These are phyloP conservation scores for Merluccius polli DNA, from an alignment of 2,797 vertebrate genomes.

Conservation along the genomic window DNA sequence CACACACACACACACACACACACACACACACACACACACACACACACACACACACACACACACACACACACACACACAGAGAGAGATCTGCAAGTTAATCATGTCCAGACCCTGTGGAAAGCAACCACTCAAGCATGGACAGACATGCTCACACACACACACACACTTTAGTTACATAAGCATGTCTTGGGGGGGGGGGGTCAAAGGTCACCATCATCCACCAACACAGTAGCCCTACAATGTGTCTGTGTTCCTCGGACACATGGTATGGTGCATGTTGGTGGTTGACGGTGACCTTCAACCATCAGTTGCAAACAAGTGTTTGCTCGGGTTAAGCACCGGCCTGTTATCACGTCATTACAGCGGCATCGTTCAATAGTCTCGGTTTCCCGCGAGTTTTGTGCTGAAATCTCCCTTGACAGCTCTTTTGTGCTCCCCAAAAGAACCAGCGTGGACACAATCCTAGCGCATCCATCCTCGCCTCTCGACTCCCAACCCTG, in stretches of 20 bases:
- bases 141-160: background rate
- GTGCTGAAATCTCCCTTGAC: constrained; percentile 43
- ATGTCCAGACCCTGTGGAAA: background rate
- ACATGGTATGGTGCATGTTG: background rate
- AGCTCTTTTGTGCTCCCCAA: constrained; percentile 44
- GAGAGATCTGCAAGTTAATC: background rate
- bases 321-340: constrained; percentile 37
- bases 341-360: constrained; percentile 55
- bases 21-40: too few relatives aligned
- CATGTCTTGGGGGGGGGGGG: background rate
- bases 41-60: background rate
- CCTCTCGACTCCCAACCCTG: constrained; percentile 58
- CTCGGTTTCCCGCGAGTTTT: constrained; percentile 47
- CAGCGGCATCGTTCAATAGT: constrained; percentile 30
- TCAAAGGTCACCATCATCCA: background rate
- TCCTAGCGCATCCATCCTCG: constrained; percentile 36
- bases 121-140: background rate
- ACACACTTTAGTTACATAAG: background rate
- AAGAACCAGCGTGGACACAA: constrained; percentile 34
- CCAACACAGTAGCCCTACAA: background rate
- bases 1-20: too few relatives aligned
- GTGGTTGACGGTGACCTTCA: background rate
- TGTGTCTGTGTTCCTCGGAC: background rate
- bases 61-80: background rate
- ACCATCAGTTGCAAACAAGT: constrained; percentile 25